Evolutionary conservation across 2,888 invertebrate species (phyloP).

Genomic region (Sinelater perroti): DNA sequence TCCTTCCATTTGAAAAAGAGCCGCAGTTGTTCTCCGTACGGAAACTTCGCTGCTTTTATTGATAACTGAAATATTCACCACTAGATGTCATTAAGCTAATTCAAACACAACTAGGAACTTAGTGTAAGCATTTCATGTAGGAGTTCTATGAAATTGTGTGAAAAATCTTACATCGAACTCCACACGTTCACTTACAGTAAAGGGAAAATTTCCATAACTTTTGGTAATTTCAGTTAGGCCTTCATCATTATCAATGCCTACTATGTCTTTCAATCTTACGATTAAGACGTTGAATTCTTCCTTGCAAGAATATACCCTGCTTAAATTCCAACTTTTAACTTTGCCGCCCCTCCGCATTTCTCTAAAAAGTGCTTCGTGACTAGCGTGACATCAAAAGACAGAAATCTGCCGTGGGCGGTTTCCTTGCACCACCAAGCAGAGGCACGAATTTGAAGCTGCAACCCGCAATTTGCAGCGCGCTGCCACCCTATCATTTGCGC

Average conservation of each 20-base stretch:
- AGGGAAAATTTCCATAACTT: background rate
- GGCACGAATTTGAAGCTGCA: too few species aligned
- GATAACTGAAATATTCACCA: background rate
- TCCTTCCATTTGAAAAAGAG: background rate
- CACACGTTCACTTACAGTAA: background rate
- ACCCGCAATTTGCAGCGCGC: too few species aligned
- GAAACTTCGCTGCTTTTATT: background rate
- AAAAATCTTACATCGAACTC: background rate
- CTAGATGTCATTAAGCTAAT: background rate
- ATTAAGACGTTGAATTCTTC: background rate
- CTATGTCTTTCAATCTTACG: background rate
- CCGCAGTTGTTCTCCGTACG: background rate
- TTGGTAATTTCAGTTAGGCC: background rate
- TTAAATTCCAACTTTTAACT: too few species aligned
- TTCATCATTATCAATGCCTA: background rate
- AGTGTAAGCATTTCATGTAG: background rate
- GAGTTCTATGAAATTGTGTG: background rate
- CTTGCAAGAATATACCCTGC: background rate
- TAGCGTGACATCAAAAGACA: too few species aligned
- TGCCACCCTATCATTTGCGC: too few species aligned
- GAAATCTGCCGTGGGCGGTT: too few species aligned
- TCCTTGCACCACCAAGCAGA: too few species aligned
- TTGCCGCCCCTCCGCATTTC: too few species aligned
- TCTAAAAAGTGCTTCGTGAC: too few species aligned
- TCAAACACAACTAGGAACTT: constrained; percentile 1